Base-by-base conservation (phyloP, 2,888 invertebrate genomes). In the Phengaris arion region DNA sequence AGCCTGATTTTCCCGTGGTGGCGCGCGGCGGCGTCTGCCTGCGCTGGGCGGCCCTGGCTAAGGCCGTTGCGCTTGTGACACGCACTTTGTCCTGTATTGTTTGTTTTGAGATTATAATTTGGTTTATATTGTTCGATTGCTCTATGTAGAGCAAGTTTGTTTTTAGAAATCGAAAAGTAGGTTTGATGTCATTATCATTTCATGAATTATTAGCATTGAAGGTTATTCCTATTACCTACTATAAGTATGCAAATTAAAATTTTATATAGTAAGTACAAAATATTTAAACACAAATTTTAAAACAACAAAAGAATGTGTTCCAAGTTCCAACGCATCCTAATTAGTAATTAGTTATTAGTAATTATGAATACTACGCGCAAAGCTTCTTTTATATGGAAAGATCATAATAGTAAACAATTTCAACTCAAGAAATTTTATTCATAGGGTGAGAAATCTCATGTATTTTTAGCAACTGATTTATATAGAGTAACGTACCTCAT, bases 1-100 rank as follows among this genome's bases (percentile, higher is more conserved):
- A 93, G 92, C 92, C 92, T 92, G 92, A 92, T 92, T 93, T 93
- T 92, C 93, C 93, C 93, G 91, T 91, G 89, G 91, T 91, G 89
- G 84, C 88, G 83, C 86, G 87, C 89, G 86, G 89, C 89, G 87
- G 86, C 87, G 85, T 81, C 82, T 82, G 83, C 82, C 81, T 80
- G 64, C 64, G 80, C 80, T 80, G 81, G 81, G 81, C 82, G 92
- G 92, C 92, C 91, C 90, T 91, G 91, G 87, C 85, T 89, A 89
- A 91, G 93, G 92, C 89, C 91, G 91, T 91, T 91, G 91, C 90
- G 92, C 91, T 93, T 90, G 86, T 91, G 87, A 90, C 91, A 90
- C 89, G 91, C 90, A 92, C 91, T 92, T 88, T 89, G 89, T 88
- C 89, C 89, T 88, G 83, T 81, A 79, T 77, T 82, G 82, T 81